A percentile compares a stretch with the other conserved stretches of the same genome.
Evolutionary conservation across 2,888 invertebrate genomes (phyloP).

Genomic region (Liposcelis brunnea): DNA sequence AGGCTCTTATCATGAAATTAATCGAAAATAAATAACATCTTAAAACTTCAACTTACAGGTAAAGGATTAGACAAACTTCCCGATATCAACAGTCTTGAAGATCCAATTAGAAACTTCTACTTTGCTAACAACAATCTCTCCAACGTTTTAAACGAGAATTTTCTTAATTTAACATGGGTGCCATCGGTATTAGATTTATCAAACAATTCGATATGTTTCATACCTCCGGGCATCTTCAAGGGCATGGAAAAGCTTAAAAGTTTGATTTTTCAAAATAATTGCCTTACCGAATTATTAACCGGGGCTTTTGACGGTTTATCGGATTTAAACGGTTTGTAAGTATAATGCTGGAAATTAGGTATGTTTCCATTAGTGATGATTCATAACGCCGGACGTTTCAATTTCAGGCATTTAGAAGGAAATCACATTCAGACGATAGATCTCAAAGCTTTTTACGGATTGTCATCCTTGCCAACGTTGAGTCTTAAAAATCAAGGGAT

Average conservation of each 20-base stretch:
- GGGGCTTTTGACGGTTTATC: slow-evolving; percentile 22
- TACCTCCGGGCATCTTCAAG: slow-evolving; percentile 24
- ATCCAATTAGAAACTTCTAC: slow-evolving; percentile 5
- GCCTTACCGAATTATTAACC: slow-evolving; percentile 20
- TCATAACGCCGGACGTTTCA: neutral
- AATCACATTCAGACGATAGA: slow-evolving; percentile 21
- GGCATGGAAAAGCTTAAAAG: slow-evolving; percentile 24
- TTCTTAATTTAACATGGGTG: neutral
- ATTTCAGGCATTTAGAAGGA: slow-evolving; percentile 23
- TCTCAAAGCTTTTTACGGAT: slow-evolving; percentile 23
- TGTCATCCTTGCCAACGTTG: slow-evolving; percentile 23
- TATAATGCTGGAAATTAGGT: slow-evolving; percentile 13
- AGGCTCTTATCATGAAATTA: too few species aligned
- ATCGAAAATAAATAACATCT: too few species aligned
- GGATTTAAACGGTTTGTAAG: slow-evolving; percentile 25
- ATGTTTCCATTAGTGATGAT: neutral
- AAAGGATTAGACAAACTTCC: neutral
- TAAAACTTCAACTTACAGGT: slow-evolving; percentile 6
- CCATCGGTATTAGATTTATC: slow-evolving; percentile 21
- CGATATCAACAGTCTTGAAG: neutral
- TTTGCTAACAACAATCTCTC: slow-evolving; percentile 1
- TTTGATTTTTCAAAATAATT: slow-evolving; percentile 23
- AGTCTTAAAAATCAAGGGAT: slow-evolving; percentile 9
- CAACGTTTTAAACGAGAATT: neutral
- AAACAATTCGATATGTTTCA: slow-evolving; percentile 24